A percentile compares a stretch with the other conserved stretches of the same genome.
Evolutionary conservation across 2,888 invertebrate species (phyloP).

Genomic region (Tetragonula carbonaria): DNA sequence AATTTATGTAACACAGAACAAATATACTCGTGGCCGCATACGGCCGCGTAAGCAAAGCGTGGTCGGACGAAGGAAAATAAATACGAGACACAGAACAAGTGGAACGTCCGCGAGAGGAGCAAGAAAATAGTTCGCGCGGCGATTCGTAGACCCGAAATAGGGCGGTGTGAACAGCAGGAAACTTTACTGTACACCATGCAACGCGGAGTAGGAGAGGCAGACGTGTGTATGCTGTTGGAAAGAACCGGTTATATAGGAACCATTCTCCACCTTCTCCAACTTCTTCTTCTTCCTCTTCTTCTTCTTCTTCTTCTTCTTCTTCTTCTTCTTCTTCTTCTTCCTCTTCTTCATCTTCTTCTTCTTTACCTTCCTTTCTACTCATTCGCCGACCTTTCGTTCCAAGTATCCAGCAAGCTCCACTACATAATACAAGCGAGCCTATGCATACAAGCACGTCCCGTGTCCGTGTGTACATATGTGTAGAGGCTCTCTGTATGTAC

Average conservation of each 20-base stretch:
- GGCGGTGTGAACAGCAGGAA: slow-evolving; percentile 70
- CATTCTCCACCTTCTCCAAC: slow-evolving; percentile 65
- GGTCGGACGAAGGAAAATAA: slow-evolving; percentile 52
- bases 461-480: slow-evolving; percentile 11
- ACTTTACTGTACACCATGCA: slow-evolving; percentile 55
- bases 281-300: slow-evolving; percentile 39
- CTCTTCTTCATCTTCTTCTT: slow-evolving; percentile 26
- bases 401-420: slow-evolving; percentile 50
- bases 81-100: slow-evolving; percentile 50
- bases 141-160: slow-evolving; percentile 72
- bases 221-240: slow-evolving; percentile 65
- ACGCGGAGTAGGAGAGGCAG: slow-evolving; percentile 41
- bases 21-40: slow-evolving; percentile 48
- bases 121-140: slow-evolving; percentile 53
- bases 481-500: slow-evolving; percentile 51
- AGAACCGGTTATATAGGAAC: slow-evolving; percentile 79
- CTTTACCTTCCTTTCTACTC: slow-evolving; percentile 59
- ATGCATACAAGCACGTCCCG: slow-evolving; percentile 16
- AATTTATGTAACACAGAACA: slow-evolving; percentile 59
- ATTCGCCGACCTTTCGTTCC: slow-evolving; percentile 70
- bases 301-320: slow-evolving; percentile 31
- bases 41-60: slow-evolving; percentile 15
- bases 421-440: slow-evolving; percentile 50
- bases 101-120: slow-evolving; percentile 29
- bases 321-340: slow-evolving; percentile 1